These are phyloP conservation scores for Coelopa pilipes DNA, from an alignment of 2,888 invertebrate genomes.

Conservation along the genomic window DNA sequence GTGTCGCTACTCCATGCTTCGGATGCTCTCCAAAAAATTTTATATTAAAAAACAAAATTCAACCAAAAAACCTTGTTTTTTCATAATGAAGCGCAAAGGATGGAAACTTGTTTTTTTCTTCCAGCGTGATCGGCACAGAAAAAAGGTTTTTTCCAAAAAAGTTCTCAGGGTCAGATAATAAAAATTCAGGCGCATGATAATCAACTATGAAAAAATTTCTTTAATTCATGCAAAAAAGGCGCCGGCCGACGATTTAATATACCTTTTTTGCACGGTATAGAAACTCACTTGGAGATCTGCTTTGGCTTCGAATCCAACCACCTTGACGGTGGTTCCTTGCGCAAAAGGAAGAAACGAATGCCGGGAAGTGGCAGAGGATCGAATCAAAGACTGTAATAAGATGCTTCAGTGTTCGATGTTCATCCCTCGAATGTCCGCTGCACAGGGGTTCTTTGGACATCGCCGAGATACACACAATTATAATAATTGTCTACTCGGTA, in stretches of 20 bases:
- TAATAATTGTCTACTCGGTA: constrained; percentile 14
- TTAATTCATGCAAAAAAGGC: constrained; percentile 56
- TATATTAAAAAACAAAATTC: constrained; percentile 19
- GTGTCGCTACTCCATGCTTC: constrained; percentile 6
- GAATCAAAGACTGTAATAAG: constrained; percentile 36
- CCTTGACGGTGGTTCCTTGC: constrained; percentile 11
- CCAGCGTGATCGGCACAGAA: neutral
- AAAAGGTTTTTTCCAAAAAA: constrained; percentile 52
- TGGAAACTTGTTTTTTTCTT: constrained; percentile 30
- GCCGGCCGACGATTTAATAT: constrained; percentile 58
- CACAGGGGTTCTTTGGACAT: constrained; percentile 45
- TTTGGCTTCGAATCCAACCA: neutral
- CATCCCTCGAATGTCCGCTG: constrained; percentile 31
- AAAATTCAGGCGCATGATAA: constrained; percentile 62
- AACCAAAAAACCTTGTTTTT: constrained; percentile 1
- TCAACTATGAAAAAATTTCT: constrained; percentile 50
- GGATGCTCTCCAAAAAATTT: constrained; percentile 3
- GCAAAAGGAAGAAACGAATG: neutral
- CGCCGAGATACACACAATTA: constrained; percentile 26
- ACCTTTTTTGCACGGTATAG: constrained; percentile 25
- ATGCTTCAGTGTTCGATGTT: constrained; percentile 44
- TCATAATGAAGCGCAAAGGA: constrained; percentile 12
- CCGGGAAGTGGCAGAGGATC: constrained; percentile 8
- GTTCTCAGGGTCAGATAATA: constrained; percentile 67
- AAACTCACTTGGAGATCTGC: constrained; percentile 21